phyloP scores from a whole-genome alignment of 2,888 invertebrate species.

The Stramonita haemastoma region DNA sequence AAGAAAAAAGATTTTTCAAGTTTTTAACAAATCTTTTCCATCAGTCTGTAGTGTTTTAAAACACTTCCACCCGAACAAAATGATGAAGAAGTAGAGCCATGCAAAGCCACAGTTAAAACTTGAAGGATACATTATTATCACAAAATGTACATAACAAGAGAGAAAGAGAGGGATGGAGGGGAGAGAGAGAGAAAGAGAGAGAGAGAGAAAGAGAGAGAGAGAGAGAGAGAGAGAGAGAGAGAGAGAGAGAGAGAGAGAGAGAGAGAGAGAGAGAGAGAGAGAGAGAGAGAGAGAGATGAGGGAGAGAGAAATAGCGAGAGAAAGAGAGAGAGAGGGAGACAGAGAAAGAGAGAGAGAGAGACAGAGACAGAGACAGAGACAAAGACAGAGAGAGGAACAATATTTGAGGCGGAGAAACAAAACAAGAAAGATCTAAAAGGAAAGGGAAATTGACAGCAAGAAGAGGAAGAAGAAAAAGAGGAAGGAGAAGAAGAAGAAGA shows the following conservation, averaged over 20 bases:
- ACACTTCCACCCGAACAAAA: too few species aligned
- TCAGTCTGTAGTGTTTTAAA: too few species aligned
- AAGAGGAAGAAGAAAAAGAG: not conserved
- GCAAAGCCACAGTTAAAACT: too few species aligned
- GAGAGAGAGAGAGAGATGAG: not conserved
- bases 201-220: not conserved
- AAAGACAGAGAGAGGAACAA: too few species aligned
- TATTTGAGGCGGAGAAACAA: not conserved
- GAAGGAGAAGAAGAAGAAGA: not conserved
- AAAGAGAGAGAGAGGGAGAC: too few species aligned
- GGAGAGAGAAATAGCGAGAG: too few species aligned
- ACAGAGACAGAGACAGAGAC: too few species aligned
- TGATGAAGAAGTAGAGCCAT: too few species aligned
- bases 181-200: not conserved
- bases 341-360: too few species aligned
- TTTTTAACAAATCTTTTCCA: too few species aligned
- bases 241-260: not conserved
- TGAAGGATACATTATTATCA: too few species aligned
- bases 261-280: not conserved
- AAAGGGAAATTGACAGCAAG: not conserved
- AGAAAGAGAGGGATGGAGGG: not conserved
- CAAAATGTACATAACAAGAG: not conserved
- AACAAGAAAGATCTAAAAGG: not conserved
- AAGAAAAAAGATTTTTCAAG: too few species aligned
- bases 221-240: conserved; percentile 19